Base-by-base conservation (phyloP, 2,888 invertebrate species). In the Cinara cedri region DNA sequence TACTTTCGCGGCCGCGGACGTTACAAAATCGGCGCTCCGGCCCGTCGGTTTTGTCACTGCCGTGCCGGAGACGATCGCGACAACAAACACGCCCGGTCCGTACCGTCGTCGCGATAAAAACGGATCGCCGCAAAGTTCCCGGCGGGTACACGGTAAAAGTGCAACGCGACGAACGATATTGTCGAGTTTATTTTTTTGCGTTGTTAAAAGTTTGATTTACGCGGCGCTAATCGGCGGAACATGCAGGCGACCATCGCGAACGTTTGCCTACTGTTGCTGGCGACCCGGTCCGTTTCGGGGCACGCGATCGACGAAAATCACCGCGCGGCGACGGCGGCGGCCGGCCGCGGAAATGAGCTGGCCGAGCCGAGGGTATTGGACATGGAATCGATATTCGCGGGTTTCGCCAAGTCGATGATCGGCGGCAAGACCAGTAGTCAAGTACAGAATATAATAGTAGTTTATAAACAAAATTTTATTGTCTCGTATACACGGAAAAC, bases 391-490 rank as follows among this genome's bases (percentile, higher is more conserved):
- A 70, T 78, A 49, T 68, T 78, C 4, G 44, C 68, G 11, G 78
- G 78, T 11, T 49, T 78, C 49, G 78, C 78, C 21, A 57, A 78
- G 24, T 70, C 78, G 42, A 51, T 78, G 68, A 70, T 78, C 49
- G n/a, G 70, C 70, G 34, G 78, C 70, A 4, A 26, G 10, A 60
- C 78, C 60, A 78, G 78, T 16, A 78, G 78, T 42, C 78, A 78
- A 78, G 78, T 78, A 78, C 19, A 57, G 10, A 54, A 70, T 19
- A 63, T 8, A n/a, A n/a, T 34, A 34, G 34, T 34, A 34, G 34
- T 34, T 34, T 4, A 34, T 4, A 34, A 34, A 34, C n/a, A n/a
- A n/a, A n/a, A n/a, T n/a, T n/a, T n/a, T n/a, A n/a, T n/a, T n/a
- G n/a, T n/a, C n/a, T n/a, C n/a, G n/a, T n/a, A n/a, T n/a, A n/a